Conservation (phyloP, 2,113 vertebrate species). For the Martes martes region DNA sequence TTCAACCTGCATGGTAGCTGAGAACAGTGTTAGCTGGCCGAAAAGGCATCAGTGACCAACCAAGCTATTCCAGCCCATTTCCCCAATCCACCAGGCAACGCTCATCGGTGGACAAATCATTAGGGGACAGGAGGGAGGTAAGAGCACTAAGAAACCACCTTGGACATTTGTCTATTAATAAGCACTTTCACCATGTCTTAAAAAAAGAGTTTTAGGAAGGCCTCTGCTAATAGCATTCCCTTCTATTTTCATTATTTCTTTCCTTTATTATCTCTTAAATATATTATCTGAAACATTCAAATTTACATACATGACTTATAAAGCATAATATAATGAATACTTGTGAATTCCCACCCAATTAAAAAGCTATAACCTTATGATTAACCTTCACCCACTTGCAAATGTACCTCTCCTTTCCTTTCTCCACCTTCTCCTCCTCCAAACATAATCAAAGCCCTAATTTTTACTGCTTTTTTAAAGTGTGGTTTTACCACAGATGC, state of each 20-base stretch:
- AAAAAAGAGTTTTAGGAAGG: not conserved
- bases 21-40: not conserved
- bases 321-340: not conserved
- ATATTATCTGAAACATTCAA: not conserved
- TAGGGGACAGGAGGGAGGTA: not conserved
- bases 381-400: not conserved
- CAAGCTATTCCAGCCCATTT: constrained; percentile 22
- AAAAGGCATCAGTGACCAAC: constrained; percentile 35
- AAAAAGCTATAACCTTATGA: not conserved
- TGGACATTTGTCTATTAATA: not conserved
- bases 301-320: not conserved
- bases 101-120: not conserved
- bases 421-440: not conserved
- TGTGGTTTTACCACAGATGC: not conserved
- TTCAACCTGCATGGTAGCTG: not conserved
- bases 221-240: not conserved
- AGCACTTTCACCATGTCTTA: not conserved
- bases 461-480: not conserved
- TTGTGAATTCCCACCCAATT: not conserved
- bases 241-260: constrained; percentile 17
- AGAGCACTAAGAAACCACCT: not conserved
- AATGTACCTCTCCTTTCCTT: not conserved
- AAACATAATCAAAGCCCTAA: not conserved
- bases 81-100: not conserved
- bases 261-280: not conserved